A percentile compares a stretch with the other conserved stretches of the same genome.
phyloP scores from a whole-genome alignment of 2,113 vertebrate genomes.

The Chaetodon trifascialis region DNA sequence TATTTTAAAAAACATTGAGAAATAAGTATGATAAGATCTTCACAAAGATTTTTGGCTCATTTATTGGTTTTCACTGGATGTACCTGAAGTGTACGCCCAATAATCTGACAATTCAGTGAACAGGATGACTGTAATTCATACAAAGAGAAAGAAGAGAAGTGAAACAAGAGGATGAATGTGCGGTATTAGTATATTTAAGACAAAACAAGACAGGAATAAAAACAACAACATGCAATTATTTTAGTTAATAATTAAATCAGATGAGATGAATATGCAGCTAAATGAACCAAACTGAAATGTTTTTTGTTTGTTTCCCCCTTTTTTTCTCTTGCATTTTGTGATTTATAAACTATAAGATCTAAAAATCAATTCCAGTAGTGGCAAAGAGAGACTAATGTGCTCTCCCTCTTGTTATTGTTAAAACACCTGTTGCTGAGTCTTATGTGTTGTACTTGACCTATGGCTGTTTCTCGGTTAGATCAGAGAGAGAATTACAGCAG shows the following conservation, averaged over 20 bases:
- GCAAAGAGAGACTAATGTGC: no score
- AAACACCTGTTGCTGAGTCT: neutral
- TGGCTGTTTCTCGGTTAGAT: conserved; percentile 6
- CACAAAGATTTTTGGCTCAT: no score
- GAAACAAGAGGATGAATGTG: neutral
- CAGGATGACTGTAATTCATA: neutral
- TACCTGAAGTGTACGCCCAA: no score
- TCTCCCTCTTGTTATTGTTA: neutral
- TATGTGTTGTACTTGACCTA: neutral
- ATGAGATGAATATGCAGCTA: neutral
- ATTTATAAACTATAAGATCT: conserved; percentile 4
- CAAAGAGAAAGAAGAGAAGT: neutral
- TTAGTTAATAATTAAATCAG: neutral
- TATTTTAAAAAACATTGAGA: no score
- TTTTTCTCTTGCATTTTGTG: neutral
- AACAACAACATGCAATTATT: neutral
- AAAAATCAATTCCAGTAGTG: neutral
- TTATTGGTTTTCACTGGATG: no score
- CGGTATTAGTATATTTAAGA: no score
- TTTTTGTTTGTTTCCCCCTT: neutral
- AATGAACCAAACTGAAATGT: neutral
- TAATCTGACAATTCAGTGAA: no score
- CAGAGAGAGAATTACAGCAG: neutral
- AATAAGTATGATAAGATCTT: no score
- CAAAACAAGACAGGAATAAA: neutral